Evolutionary conservation across 2,113 vertebrate genomes (phyloP).

Genomic region (Dipodomys spectabilis): DNA sequence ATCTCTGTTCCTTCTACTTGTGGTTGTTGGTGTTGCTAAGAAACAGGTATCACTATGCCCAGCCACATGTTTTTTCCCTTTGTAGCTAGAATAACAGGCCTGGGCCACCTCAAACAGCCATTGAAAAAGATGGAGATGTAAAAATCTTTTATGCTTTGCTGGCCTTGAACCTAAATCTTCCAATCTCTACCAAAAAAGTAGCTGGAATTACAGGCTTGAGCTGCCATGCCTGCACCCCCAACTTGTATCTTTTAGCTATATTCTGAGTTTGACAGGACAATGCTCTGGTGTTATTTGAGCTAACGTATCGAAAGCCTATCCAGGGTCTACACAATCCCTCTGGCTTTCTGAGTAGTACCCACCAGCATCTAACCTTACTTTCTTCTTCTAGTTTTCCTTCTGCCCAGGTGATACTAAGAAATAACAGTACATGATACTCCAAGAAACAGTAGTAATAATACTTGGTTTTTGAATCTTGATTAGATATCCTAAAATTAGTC

Average conservation of each 20-base stretch:
- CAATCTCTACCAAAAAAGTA: no score
- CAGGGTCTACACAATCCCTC: neutral
- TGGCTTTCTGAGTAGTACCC: neutral
- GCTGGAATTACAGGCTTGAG: no score
- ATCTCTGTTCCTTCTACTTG: no score
- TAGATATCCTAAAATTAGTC: neutral
- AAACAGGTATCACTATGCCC: no score
- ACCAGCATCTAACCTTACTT: accelerated
- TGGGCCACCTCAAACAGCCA: no score
- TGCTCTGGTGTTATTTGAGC: neutral
- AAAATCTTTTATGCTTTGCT: no score
- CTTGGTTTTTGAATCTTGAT: neutral
- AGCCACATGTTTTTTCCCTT: no score
- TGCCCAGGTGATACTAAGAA: neutral
- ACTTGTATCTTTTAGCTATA: neutral
- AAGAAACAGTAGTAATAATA: neutral
- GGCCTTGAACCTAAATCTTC: no score
- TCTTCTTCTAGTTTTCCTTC: neutral
- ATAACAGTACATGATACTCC: neutral
- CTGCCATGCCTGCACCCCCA: no score
- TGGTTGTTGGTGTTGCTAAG: no score
- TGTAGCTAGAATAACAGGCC: no score
- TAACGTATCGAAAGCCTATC: neutral
- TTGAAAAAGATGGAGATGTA: no score
- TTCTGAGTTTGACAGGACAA: neutral